Conservation (phyloP, 2,797 vertebrate species). For the Chromis chromis region DNA sequence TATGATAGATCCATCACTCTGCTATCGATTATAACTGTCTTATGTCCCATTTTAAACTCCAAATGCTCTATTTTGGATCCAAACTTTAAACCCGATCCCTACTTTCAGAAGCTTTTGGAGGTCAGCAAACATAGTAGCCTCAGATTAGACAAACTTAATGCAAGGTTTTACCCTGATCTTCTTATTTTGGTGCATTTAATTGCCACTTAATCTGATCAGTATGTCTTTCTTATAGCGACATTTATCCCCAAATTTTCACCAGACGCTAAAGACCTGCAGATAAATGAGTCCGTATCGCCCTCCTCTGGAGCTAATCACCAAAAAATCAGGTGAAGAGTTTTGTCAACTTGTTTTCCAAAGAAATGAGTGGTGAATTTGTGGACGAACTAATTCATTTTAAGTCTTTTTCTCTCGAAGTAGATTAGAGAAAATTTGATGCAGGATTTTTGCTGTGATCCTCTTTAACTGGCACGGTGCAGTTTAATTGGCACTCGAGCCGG, state of each 20-base stretch:
- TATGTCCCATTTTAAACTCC: no score
- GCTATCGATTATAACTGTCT: neutral
- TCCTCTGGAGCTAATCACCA: neutral
- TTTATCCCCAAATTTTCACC: neutral
- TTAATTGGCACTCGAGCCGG: slow-evolving; percentile 24
- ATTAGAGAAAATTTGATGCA: slow-evolving; percentile 9
- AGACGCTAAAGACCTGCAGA: neutral
- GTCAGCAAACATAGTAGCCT: neutral
- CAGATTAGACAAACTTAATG: slow-evolving; percentile 4
- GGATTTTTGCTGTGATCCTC: slow-evolving; percentile 20
- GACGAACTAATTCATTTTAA: neutral
- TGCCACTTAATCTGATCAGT: slow-evolving; percentile 23
- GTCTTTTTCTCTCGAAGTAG: neutral
- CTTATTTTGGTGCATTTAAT: slow-evolving; percentile 23
- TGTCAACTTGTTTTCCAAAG: slow-evolving; percentile 1
- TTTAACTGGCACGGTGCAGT: slow-evolving; percentile 5
- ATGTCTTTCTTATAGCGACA: neutral
- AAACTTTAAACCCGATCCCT: neutral
- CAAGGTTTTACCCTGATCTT: slow-evolving; percentile 11
- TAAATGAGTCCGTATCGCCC: neutral
- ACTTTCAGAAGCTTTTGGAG: neutral
- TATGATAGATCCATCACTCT: neutral
- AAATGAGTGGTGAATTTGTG: neutral
- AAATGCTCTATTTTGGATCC: neutral
- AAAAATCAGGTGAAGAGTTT: neutral